Percentiles rank a stretch among this genome's conserved stretches.
phyloP scores from a whole-genome alignment of 2,113 vertebrate genomes.

The Neodontobutis hainanensis region DNA sequence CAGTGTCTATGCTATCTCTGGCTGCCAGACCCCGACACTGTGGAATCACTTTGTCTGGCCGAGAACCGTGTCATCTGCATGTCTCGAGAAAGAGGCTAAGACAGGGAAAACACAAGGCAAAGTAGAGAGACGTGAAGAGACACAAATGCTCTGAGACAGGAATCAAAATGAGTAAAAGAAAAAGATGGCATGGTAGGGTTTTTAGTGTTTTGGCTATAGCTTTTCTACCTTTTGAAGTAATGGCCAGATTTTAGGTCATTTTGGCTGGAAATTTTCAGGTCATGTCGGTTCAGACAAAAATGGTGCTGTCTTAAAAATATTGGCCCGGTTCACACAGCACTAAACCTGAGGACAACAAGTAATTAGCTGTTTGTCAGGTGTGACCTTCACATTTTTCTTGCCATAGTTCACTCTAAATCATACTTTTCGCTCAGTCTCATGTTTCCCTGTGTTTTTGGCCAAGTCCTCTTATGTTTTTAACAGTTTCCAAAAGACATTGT shows the following conservation, averaged over 20 bases:
- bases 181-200: neutral
- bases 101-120: slow-evolving; percentile 8
- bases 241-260: neutral
- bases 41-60: slow-evolving; percentile 74
- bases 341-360: too few relatives aligned
- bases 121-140: slow-evolving; percentile 5
- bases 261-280: neutral
- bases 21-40: slow-evolving; percentile 65
- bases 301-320: too few relatives aligned
- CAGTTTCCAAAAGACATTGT: too few relatives aligned
- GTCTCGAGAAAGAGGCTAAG: slow-evolving; percentile 39
- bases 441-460: too few relatives aligned
- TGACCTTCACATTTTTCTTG: too few relatives aligned
- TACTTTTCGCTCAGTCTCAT: too few relatives aligned
- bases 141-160: neutral
- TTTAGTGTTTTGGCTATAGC: neutral
- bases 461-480: too few relatives aligned
- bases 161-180: slow-evolving; percentile 1
- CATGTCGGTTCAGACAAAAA: too few relatives aligned
- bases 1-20: slow-evolving; percentile 71
- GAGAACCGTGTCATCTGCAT: slow-evolving; percentile 72
- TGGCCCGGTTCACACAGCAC: too few relatives aligned
- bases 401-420: too few relatives aligned
- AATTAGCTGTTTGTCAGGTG: too few relatives aligned
- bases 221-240: too few relatives aligned